Base-by-base conservation (phyloP, 1,140 invertebrate species). In the Zaprionus capensis region DNA sequence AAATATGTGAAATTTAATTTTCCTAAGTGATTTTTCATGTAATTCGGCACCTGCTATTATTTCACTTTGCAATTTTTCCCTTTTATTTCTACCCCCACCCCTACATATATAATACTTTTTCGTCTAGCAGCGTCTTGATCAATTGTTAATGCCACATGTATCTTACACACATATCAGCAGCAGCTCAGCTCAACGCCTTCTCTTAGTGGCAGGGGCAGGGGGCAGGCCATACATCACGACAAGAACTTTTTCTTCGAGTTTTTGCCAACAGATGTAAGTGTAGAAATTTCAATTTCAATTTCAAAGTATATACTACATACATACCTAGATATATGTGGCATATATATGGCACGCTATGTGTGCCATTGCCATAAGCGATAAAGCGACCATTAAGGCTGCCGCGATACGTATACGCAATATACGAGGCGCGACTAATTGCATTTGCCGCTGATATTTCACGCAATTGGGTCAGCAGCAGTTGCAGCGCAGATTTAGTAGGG, bases 1-100 rank as follows among this genome's bases (percentile, higher is more conserved):
- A 90, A 90, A 90, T 90, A 90, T 90, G 86, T 90, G 85, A 90
- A 90, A 90, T 90, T 90, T 90, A 90, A 90, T 90, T 90, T 90
- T 85, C 81, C 82, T 90, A 91, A 90, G 85, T 90, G 85, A 90
- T 90, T 90, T 90, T 90, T 90, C 85, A 90, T 90, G 85, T 90
- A 90, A 91, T 90, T 90, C 86, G 85, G 85, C 85, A 90, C 85
- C 85, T 90, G 85, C 82, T 84, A 85, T 90, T 90, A 91, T 90
- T 90, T 64, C 53, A 49, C 81, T 84, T 88, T 90, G 83, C 81
- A 88, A 88, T 87, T 81, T 88, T 80, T 38, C 41, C 59, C 56
- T 22, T 62, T 38, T 76, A 24, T 51, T 57, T 55, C 34, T 41
- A 9, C 55, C 62, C 55, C 62, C 49, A 36, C 80, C 61, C 77